These are phyloP conservation scores for Pheosia tremula DNA, from an alignment of 2,888 invertebrate species.

Conservation along the genomic window DNA sequence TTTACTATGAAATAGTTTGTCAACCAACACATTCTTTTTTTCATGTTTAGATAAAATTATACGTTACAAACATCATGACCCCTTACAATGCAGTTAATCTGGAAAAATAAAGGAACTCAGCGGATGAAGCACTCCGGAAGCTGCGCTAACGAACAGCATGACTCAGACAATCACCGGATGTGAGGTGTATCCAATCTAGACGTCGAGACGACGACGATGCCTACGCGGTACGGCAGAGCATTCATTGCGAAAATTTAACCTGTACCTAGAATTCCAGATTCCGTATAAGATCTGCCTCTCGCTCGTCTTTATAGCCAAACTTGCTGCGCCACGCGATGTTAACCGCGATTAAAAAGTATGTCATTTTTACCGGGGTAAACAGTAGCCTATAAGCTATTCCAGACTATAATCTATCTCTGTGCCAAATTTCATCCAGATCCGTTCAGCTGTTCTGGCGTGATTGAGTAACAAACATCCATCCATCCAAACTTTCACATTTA, in stretches of 20 bases:
- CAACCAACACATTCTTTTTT: too few species aligned
- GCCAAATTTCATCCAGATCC: too few species aligned
- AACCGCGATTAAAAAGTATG: too few species aligned
- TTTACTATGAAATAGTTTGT: too few species aligned
- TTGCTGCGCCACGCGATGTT: too few species aligned
- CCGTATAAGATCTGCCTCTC: not conserved
- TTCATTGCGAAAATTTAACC: not conserved
- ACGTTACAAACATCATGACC: not conserved
- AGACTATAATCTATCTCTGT: too few species aligned
- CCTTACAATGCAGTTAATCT: not conserved
- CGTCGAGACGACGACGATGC: constrained; percentile 2
- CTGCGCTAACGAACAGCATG: not conserved
- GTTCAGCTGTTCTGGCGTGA: too few species aligned
- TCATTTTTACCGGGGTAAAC: too few species aligned
- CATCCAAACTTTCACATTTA: too few species aligned
- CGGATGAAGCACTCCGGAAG: constrained; percentile 2
- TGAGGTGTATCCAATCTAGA: constrained; percentile 4
- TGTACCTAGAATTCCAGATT: not conserved
- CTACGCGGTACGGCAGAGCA: not conserved
- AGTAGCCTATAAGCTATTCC: too few species aligned
- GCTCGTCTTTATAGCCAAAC: not conserved
- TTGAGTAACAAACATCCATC: too few species aligned
- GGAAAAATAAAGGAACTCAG: not conserved
- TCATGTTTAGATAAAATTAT: too few species aligned
- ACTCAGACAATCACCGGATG: constrained; percentile 1